Percentiles rank a stretch among this genome's conserved stretches.
Conservation (phyloP, 2,888 invertebrate genomes). For the Caenorhabditis wallacei region DNA sequence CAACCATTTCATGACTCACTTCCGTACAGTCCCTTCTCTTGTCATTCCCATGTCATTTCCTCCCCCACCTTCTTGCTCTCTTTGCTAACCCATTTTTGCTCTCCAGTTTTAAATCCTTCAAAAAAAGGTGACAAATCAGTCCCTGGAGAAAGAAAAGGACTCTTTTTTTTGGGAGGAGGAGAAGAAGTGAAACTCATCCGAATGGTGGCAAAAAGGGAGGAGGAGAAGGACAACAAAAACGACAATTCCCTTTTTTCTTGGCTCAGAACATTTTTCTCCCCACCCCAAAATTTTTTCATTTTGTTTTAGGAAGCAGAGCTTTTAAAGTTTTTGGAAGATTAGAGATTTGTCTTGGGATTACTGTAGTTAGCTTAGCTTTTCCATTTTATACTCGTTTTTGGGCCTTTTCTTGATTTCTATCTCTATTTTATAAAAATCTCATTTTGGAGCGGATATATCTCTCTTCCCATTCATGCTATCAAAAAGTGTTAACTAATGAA, state of each 20-base stretch:
- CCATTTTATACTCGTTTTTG: too few relatives aligned
- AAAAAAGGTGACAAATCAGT: conserved; percentile 53
- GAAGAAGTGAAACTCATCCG: conserved; percentile 3
- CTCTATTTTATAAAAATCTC: too few relatives aligned
- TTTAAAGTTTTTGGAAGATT: too few relatives aligned
- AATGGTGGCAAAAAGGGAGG: neutral
- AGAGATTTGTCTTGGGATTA: too few relatives aligned
- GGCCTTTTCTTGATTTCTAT: too few relatives aligned
- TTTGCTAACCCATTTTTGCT: conserved; percentile 10
- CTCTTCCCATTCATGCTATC: too few relatives aligned
- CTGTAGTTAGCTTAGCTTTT: too few relatives aligned
- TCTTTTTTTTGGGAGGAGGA: neutral
- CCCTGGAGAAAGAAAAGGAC: conserved; percentile 49
- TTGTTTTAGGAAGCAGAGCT: too few relatives aligned
- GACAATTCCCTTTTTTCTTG: conserved; percentile 12
- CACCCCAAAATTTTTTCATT: too few relatives aligned
- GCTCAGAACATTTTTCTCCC: neutral
- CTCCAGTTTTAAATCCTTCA: neutral
- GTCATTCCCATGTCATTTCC: neutral
- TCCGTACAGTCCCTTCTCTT: neutral
- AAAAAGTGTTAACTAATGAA: too few relatives aligned
- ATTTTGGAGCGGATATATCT: too few relatives aligned
- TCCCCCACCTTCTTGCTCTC: neutral
- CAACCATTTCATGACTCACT: conserved; percentile 4
- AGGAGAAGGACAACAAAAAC: neutral